Evolutionary conservation across 2,113 vertebrate species (phyloP), one percentile per base, ranked within the genome.

Genomic region (Silurus glanis): DNA sequence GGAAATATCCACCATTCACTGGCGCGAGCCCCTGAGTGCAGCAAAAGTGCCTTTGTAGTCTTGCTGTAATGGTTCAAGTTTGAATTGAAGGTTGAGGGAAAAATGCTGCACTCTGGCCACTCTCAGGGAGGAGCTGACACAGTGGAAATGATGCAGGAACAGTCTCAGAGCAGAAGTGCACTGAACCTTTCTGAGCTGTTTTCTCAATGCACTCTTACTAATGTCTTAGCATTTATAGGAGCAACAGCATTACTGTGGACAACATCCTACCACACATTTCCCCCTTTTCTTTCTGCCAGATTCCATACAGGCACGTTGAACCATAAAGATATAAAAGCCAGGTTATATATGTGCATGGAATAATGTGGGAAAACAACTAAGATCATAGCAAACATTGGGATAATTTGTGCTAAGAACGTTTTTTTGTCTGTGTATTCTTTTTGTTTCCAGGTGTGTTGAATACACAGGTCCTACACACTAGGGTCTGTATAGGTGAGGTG

Each of bases 1-100:
- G 94, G 95, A 96, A 96, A 95, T 96, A 95, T 96, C 95, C 95
- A 94, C 94, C 93, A 95, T 95, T 95, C 94, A 95, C 93, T 92
- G 91, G 91, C 78, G 91, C 92, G 93, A 94, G 94, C 92, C 94
- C 93, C 94, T 95, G 94, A 95, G 95, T 95, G 94, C 95, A 93
- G 83, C 87, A 92, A 95, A 95, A 96, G 95, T 96, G 95, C 95
- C 95, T 95, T 95, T 95, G 95, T 95, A 95, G 94, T 95, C 95
- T 94, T 94, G 93, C 94, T 95, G 94, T 96, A 96, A 96, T 96
- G 95, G 95, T 91, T 94, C 94, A 95, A 96, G 94, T 95, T 95
- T 95, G 94, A 96, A 95, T 95, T 96, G 95, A 95, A 95, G 95
- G 95, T 94, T 95, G 95, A 93, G 92, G 94, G 92, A 94, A 95